Base-by-base conservation (phyloP, 53 echinoderm and acorn worm species). In the Pentamera pediparva region DNA sequence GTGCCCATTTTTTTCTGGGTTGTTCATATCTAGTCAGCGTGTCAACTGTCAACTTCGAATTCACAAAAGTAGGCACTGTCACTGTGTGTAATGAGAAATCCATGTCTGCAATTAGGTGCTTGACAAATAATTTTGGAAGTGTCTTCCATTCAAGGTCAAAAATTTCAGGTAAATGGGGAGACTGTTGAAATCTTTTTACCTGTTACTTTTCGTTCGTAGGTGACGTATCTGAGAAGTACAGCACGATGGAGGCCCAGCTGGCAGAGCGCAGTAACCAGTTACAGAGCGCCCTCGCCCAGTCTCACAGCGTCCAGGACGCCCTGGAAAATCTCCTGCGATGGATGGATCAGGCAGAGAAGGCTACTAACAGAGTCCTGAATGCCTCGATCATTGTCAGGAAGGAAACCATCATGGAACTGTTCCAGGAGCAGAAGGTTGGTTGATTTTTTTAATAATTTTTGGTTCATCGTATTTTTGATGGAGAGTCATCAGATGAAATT, bases 201-300 rank as follows among this genome's bases (percentile, higher is more conserved):
- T n/a, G 0, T 65, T 29, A 35, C 21, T 31, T 29, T 19, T 62
- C 30, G 20, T 45, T 5, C 20, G 6, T 61, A 94, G 94, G 85
- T 61, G 91, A 98, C 18, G 98, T 98, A 6, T 82, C 98, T 13
- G 89, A 91, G 48, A 98, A 98, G 49, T 98, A 89, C 82, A 92
- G 74, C 71, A 76, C 79, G 58, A 91, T 98, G 91, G 98, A 98
- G 58, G 69, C 78, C 4, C 74, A 83, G 40, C 86, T 98, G 8
- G 94, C 98, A 13, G 91, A 98, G 20, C 85, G 98, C 53, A 98
- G 83, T 86, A 98, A 98, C 86, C 88, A 88, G 34, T 80, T 98
- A 18, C 98, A 92, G 78, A 89, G 89, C 59, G 83, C 87, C 62
- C 86, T 98, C 53, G 70, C 89, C 13, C 91, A 92, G 65, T 88